Conservation (phyloP, 2,113 vertebrate genomes). For the Macquaria australasica region DNA sequence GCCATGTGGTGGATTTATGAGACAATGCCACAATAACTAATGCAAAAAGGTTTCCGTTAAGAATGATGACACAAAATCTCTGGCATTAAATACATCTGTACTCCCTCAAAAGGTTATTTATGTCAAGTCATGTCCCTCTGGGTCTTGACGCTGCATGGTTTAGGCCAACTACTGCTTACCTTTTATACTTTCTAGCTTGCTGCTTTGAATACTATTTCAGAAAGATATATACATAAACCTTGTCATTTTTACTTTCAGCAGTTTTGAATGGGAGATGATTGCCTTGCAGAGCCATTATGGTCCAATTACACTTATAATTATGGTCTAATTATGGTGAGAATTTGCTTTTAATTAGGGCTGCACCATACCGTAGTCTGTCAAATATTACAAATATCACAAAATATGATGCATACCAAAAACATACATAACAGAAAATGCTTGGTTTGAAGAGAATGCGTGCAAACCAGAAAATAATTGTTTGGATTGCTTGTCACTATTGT, state of each 20-base stretch:
- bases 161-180: not conserved
- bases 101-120: not conserved
- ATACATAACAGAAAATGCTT: not conserved
- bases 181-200: not conserved
- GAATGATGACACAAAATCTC: not conserved
- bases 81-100: no score
- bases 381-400: not conserved
- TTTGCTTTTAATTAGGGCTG: not conserved
- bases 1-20: not conserved
- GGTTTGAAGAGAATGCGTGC: not conserved
- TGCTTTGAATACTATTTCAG: not conserved
- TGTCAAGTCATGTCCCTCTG: not conserved
- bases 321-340: not conserved
- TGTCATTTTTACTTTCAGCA: not conserved
- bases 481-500: not conserved
- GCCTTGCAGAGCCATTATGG: not conserved
- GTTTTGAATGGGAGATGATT: not conserved
- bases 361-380: not conserved
- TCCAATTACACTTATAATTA: not conserved
- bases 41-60: not conserved
- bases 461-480: not conserved
- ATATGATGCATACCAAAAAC: not conserved
- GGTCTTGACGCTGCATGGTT: not conserved
- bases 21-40: not conserved
- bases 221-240: not conserved